phyloP scores from a whole-genome alignment of 2,113 vertebrate species.

The Vulpes ferrilata region DNA sequence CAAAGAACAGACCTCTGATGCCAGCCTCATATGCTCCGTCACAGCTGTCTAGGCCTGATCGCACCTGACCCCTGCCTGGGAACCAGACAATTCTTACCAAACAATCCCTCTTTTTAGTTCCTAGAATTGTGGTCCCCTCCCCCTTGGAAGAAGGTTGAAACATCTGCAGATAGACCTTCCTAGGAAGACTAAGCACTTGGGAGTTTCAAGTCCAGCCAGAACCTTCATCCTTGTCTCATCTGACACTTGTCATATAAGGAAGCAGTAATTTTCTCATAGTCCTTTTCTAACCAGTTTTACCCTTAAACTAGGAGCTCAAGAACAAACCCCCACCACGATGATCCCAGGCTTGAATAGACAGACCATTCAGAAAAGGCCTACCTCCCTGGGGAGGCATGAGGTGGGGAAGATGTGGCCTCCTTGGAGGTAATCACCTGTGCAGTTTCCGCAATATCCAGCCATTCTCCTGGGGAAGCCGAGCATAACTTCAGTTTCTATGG shows the following conservation, averaged over 20 bases:
- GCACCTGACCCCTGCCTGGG: background rate
- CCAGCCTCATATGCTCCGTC: background rate
- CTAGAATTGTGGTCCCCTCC: background rate
- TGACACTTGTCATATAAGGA: background rate
- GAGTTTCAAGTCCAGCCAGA: slow-evolving; percentile 8
- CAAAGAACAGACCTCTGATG: background rate
- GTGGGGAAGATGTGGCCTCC: background rate
- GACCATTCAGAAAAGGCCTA: background rate
- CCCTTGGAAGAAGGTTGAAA: background rate
- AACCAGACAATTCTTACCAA: background rate
- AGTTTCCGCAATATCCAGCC: background rate
- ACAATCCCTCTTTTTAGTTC: background rate
- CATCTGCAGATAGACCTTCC: background rate
- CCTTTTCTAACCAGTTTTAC: background rate
- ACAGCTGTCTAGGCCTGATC: background rate
- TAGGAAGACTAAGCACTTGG: background rate
- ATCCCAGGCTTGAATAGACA: background rate
- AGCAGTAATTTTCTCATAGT: slow-evolving; percentile 3
- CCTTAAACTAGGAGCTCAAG: background rate
- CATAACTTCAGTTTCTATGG: background rate
- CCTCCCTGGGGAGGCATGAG: background rate
- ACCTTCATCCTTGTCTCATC: slow-evolving; percentile 12
- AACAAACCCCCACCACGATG: background rate
- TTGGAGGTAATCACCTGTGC: background rate
- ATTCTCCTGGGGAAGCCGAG: background rate